Base-by-base conservation (phyloP, 2,888 invertebrate genomes). In the Protodeltote pygarga region DNA sequence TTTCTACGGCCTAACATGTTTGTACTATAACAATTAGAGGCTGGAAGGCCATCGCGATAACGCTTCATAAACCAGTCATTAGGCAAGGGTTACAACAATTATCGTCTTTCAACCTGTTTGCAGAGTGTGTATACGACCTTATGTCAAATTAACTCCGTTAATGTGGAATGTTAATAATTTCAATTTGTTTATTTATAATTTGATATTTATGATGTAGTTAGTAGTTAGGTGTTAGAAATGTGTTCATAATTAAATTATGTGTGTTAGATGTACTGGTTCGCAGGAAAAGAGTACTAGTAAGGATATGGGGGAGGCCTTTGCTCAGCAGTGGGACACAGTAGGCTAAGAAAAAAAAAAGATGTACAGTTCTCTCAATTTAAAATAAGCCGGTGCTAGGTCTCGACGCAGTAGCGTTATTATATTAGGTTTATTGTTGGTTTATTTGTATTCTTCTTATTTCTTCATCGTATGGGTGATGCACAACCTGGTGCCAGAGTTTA, bases 71-170 rank as follows among this genome's bases (percentile, higher is more conserved):
- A 67, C 48, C 59, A 44, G 27, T 67, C 67, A 51, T 45, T 40
- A 48, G 38, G 25, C 20, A 46, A 4, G 48, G 27, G 45, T 44
- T 59, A 51, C 64, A 46, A 55, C 50, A 54, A 48, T 45, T 60
- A 64, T 64, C 64, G 38, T 52, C 50, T 67, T 63, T 51, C 65
- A 63, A 63, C 68, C 50, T 46, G 65, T 63, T 63, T 14, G 6
- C n/a, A 25, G 10, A 29, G 55, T 60, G 37, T 59, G 28, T 57
- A 45, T 49, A 38, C 63, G 63, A 57, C 58, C 50, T 62, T 39
- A 45, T 51, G 62, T 57, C 66, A 57, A 65, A 57, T 63, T 55
- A 63, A 50, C 44, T 65, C 45, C 41, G n/a, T 48, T 34, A 19
- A 41, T 41, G 5, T 39, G 21, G 16, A 8, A 46, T 47, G 55